These are phyloP conservation scores for Panagrolaimus sp. DNA, from an alignment of 1,140 invertebrate species.

Conservation along the genomic window DNA sequence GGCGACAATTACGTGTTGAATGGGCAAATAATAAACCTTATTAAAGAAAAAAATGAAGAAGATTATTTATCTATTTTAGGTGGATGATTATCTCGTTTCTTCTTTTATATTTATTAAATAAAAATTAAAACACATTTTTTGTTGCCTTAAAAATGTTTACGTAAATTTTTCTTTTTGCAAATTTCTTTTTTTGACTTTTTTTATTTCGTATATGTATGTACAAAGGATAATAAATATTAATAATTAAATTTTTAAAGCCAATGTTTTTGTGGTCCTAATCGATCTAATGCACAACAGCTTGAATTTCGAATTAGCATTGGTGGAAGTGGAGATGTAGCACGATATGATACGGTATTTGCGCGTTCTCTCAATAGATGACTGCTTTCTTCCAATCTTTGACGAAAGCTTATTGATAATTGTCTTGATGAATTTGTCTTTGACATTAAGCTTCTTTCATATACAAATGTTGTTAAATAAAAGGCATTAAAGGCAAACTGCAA, in stretches of 20 bases:
- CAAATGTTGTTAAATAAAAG: conserved; percentile 41
- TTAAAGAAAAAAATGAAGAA: too few species aligned
- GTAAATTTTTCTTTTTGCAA: too few species aligned
- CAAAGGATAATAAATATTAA: neutral
- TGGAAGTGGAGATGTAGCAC: conserved; percentile 29
- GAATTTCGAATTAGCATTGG: conserved; percentile 25
- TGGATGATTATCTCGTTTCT: too few species aligned
- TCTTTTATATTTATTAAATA: too few species aligned
- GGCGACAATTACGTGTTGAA: too few species aligned
- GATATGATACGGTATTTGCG: conserved; percentile 28
- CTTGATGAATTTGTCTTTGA: conserved; percentile 36
- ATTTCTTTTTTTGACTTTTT: too few species aligned
- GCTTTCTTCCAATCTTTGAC: conserved; percentile 34
- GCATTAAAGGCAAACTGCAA: conserved; percentile 39
- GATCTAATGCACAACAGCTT: conserved; percentile 24
- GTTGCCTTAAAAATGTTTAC: too few species aligned
- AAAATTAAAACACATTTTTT: too few species aligned
- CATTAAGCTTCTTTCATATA: conserved; percentile 31
- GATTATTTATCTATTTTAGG: too few species aligned
- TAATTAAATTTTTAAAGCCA: conserved; percentile 18
- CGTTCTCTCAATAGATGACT: conserved; percentile 32
- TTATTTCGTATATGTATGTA: too few species aligned
- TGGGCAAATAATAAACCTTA: too few species aligned
- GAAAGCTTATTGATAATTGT: conserved; percentile 30
- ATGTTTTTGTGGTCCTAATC: conserved; percentile 19